These are phyloP conservation scores for Alexandromys fortis DNA, from an alignment of 2,113 vertebrate genomes.

Conservation along the genomic window DNA sequence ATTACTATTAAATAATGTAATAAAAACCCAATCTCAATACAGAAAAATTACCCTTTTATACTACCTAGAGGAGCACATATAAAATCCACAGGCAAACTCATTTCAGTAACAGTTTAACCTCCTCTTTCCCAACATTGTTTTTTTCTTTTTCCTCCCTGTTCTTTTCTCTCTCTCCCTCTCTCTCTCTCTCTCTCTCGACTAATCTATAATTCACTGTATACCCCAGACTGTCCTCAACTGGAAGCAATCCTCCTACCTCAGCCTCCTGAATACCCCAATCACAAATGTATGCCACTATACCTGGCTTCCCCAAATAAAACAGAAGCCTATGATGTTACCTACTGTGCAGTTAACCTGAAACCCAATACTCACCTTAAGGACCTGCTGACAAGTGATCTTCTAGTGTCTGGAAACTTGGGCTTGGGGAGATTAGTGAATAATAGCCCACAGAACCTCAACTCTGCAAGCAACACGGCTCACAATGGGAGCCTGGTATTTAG, in stretches of 20 bases:
- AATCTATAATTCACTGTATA: neutral
- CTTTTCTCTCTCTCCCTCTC: neutral
- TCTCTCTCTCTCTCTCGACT: neutral
- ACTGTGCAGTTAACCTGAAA: accelerated
- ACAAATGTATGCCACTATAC: neutral
- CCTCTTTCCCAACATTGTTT: neutral
- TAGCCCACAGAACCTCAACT: neutral
- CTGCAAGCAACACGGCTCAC: accelerated
- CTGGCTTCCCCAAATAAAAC: neutral
- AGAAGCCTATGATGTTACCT: neutral
- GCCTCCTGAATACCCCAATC: neutral
- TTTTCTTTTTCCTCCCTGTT: too few species aligned
- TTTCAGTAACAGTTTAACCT: neutral
- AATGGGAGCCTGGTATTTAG: neutral
- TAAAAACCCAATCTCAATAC: neutral
- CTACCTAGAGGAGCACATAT: neutral
- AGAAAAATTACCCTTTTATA: neutral
- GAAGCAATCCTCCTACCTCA: neutral
- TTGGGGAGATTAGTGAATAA: neutral
- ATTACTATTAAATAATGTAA: neutral
- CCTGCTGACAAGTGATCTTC: neutral
- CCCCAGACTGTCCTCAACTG: neutral
- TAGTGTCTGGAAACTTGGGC: accelerated
- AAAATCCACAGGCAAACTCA: neutral
- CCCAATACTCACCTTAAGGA: neutral